Conservation (phyloP, 1,140 invertebrate genomes). For the Cherax destructor region DNA sequence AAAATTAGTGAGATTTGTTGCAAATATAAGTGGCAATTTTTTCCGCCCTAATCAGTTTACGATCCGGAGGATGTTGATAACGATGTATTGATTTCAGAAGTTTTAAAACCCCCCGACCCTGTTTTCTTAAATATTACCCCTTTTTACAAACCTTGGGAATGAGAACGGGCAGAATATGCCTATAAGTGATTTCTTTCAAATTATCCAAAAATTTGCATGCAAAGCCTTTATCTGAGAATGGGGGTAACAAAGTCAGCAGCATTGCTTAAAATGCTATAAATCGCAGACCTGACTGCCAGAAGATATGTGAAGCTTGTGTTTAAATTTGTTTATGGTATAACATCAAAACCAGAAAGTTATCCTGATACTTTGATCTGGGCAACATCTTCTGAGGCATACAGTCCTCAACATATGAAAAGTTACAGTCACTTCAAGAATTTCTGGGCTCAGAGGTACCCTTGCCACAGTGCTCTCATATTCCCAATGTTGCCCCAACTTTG, state of each 20-base stretch:
- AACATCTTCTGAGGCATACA: not conserved
- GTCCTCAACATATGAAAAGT: not conserved
- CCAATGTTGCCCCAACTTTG: conserved; percentile 14
- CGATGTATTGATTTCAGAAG: conserved; percentile 23
- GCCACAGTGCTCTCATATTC: conserved; percentile 7
- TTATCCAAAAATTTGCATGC: not conserved
- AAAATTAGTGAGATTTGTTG: conserved; percentile 9
- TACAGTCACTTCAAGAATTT: conserved; percentile 7
- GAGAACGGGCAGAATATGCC: conserved; percentile 16
- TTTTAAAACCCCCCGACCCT: not conserved
- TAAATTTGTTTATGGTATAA: conserved; percentile 35
- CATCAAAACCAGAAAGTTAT: not conserved
- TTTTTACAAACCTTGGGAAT: conserved; percentile 28
- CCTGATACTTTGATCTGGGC: conserved; percentile 8
- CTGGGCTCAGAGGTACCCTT: conserved; percentile 21
- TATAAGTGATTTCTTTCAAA: not conserved
- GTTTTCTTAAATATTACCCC: not conserved
- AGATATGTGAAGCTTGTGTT: conserved; percentile 14
- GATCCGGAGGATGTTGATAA: conserved; percentile 33
- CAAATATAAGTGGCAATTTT: not conserved
- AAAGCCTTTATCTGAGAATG: not conserved
- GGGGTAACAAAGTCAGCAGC: conserved; percentile 9
- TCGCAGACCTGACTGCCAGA: not conserved
- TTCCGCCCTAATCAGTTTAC: not conserved
- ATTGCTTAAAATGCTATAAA: conserved; percentile 27